phyloP scores from a whole-genome alignment of 1,140 invertebrate genomes.

The Armadillidium nasatum region DNA sequence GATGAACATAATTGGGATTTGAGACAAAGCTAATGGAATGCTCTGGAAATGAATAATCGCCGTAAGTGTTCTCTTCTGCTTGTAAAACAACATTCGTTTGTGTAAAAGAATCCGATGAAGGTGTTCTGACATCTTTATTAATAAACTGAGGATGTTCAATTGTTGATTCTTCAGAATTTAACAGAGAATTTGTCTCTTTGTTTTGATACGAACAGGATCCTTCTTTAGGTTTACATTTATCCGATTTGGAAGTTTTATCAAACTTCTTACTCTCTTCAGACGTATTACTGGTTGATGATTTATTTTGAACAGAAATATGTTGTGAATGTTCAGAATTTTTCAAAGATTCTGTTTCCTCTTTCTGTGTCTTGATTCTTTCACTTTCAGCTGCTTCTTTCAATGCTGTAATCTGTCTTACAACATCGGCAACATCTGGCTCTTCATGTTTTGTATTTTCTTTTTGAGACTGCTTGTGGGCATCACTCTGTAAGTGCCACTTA shows the following conservation, averaged over 20 bases:
- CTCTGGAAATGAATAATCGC: not conserved
- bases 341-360: too few species aligned
- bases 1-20: not conserved
- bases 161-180: too few species aligned
- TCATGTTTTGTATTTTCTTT: not conserved
- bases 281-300: too few species aligned
- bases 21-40: slow-evolving; percentile 1
- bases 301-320: not conserved
- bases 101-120: not conserved
- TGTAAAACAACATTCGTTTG: not conserved
- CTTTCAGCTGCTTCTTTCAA: not conserved
- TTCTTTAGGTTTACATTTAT: not conserved
- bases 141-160: too few species aligned
- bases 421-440: not conserved
- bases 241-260: too few species aligned
- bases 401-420: not conserved
- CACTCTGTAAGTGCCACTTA: not conserved
- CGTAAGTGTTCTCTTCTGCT: not conserved
- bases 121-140: not conserved
- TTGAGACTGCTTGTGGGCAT: not conserved
- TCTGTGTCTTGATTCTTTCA: not conserved
- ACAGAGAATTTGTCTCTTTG: too few species aligned
- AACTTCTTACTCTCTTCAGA: too few species aligned
- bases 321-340: not conserved
- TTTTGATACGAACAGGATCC: not conserved